Base-by-base conservation (phyloP, 1,140 invertebrate species). In the Phthorimaea operculella region DNA sequence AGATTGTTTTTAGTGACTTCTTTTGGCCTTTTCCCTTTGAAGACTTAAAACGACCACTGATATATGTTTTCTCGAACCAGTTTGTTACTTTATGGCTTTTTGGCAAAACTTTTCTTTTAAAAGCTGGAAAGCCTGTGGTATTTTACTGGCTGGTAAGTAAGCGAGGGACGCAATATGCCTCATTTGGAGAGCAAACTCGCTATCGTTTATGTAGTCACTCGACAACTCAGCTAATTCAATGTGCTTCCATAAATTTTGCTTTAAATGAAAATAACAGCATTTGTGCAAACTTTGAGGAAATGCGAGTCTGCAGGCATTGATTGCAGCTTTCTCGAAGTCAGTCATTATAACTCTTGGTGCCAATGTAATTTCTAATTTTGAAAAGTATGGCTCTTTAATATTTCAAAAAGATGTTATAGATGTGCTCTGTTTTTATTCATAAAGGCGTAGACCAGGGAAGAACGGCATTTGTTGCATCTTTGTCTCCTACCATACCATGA, bases 231-330 rank as follows among this genome's bases (percentile, higher is more conserved):
- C 36, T 11, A 5, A n/a, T 18, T 47, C 1, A 47, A 54, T 54
- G 39, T 21, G 42, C n/a, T 17, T 11, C 36, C 39, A 54, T 18
- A 54, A 6, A 33, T 7, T 45, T 54, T 54, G 36, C 1, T 1
- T 9, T 18, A 54, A 54, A 54, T 54, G 36, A 18, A 54, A 54
- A 47, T 39, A 54, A 45, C 51, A 54, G 33, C 36, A 44, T 16
- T 45, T 18, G 12, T 54, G 36, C 18, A 12, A 5, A 17, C 52
- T 12, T 7, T 12, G 15, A 14, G 52, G 52, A 5, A 54, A 54
- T 44, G 16, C 17, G 1, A 10, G 18, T 44, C 21, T 44, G 7
- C 1, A 10, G 8, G 52, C 36, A 12, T 28, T 44, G 4, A 54
- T 54, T 17, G 36, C 10, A 4, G 36, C 36, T n/a, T 12, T 12